phyloP scores from a whole-genome alignment of 92 coral and sea anemone genomes.

The Desmophyllum pertusum region DNA sequence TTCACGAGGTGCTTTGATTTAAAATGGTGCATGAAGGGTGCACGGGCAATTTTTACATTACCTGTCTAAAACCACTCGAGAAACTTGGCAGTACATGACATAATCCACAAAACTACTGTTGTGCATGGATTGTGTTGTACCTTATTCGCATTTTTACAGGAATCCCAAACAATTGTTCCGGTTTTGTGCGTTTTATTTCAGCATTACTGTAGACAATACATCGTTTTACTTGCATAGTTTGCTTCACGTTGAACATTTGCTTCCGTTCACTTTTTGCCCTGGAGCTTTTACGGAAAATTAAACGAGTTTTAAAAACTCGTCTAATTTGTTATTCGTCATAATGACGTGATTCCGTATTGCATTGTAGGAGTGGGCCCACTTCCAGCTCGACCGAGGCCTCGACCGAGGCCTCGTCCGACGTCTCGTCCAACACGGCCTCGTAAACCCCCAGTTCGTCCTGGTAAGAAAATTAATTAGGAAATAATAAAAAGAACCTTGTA shows the following conservation, averaged over 20 bases:
- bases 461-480: neutral
- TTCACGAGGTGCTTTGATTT: too few species aligned
- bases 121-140: too few species aligned
- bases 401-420: conserved; percentile 6
- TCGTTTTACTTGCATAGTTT: neutral
- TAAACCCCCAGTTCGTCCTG: conserved; percentile 19
- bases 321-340: neutral
- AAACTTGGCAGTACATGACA: too few species aligned
- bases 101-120: too few species aligned
- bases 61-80: too few species aligned
- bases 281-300: too few species aligned
- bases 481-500: neutral
- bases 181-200: too few species aligned
- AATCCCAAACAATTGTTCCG: neutral
- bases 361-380: conserved; percentile 29
- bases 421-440: conserved; percentile 35
- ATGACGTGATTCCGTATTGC: neutral
- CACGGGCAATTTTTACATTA: too few species aligned
- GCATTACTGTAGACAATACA: neutral
- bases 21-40: too few species aligned
- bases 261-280: too few species aligned
- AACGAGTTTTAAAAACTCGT: too few species aligned
- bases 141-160: neutral
- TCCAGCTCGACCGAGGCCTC: conserved; percentile 28
- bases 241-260: neutral